Evolutionary conservation across 2,888 invertebrate species (phyloP), one percentile per base, ranked within the genome.

Genomic region (Drosophila greeni): DNA sequence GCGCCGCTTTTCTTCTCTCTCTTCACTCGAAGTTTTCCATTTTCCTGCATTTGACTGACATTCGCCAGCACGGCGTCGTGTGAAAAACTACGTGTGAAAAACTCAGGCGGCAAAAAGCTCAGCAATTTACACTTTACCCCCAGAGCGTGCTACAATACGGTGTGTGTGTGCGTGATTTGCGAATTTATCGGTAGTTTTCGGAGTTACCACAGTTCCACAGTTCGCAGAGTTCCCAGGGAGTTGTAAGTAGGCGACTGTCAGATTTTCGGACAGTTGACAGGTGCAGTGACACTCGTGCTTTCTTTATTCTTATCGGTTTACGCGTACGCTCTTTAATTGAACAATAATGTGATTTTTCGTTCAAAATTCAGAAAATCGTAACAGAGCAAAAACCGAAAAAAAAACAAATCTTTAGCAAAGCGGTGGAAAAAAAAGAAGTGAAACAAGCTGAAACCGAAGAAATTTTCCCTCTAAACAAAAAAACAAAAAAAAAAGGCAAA

Each of bases 21-120:
- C 52, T 66, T 66, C 54, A 55, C 54, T 78, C 84, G 54, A 76
- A 77, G 75, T 74, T 83, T 81, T 77, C 77, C 82, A 78, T 78
- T 80, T 80, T 82, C 84, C 81, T 83, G 70, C 70, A 84, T 84
- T 83, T 75, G 75, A 71, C 81, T 72, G 72, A 81, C 80, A 80
- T 77, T 80, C 79, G 79, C 83, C 79, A 80, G 77, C 75, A 75
- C 80, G 82, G 76, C 78, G 78, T 74, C 82, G 82, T 79, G 79
- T 76, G 76, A 74, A 76, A 80, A 76, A 78, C 70, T 78, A 56
- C 53, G 55, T 56, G 55, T 47, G 81, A 74, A 79, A 69, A 68
- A 56, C 36, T 53, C 8, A 76, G 74, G 79, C 80, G 48, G 55
- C 45, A 47, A 57, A 43, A 51, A 58, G 56, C 67, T 65, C 37